Percentiles rank a stretch among this genome's conserved stretches.
These are phyloP conservation scores for Lamellibrachia luymesi DNA, from an alignment of 1,140 invertebrate species.

Conservation along the genomic window DNA sequence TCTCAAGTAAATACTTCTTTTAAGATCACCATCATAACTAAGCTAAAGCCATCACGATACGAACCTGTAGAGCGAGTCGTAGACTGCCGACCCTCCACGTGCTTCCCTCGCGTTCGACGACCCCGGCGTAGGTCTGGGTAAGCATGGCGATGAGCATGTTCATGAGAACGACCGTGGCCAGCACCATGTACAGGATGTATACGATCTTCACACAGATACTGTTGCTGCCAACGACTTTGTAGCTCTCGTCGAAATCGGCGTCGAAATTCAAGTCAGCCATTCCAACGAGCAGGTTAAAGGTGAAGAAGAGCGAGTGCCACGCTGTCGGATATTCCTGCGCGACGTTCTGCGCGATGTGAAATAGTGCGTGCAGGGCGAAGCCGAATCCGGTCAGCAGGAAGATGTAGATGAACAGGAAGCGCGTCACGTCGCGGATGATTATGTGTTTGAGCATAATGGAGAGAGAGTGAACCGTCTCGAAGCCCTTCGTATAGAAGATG, in stretches of 20 bases:
- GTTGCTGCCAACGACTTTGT: constrained; percentile 14
- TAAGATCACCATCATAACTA: too few relatives aligned
- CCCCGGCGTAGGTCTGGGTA: constrained; percentile 28
- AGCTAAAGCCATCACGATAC: neutral
- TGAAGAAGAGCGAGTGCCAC: constrained; percentile 25
- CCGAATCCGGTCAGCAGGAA: constrained; percentile 29
- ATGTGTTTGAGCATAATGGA: constrained; percentile 33
- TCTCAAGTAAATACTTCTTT: too few relatives aligned
- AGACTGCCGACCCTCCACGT: constrained; percentile 28
- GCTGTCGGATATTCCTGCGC: constrained; percentile 6
- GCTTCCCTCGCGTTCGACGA: constrained; percentile 21
- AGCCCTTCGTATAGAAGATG: constrained; percentile 30
- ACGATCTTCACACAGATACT: constrained; percentile 17
- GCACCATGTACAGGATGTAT: constrained; percentile 28
- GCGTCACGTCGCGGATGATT: constrained; percentile 28
- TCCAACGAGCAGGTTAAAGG: constrained; percentile 30
- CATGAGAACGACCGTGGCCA: constrained; percentile 29
- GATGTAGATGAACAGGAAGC: constrained; percentile 30
- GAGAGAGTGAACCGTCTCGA: constrained; percentile 27
- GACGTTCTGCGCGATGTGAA: constrained; percentile 22
- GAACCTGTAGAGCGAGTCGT: constrained; percentile 19
- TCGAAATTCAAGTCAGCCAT: constrained; percentile 26
- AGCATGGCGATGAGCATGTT: constrained; percentile 33
- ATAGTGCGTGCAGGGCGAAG: constrained; percentile 26
- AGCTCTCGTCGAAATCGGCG: constrained; percentile 20